Conservation (phyloP, 2,888 invertebrate genomes). For the Vesta saturnalis region DNA sequence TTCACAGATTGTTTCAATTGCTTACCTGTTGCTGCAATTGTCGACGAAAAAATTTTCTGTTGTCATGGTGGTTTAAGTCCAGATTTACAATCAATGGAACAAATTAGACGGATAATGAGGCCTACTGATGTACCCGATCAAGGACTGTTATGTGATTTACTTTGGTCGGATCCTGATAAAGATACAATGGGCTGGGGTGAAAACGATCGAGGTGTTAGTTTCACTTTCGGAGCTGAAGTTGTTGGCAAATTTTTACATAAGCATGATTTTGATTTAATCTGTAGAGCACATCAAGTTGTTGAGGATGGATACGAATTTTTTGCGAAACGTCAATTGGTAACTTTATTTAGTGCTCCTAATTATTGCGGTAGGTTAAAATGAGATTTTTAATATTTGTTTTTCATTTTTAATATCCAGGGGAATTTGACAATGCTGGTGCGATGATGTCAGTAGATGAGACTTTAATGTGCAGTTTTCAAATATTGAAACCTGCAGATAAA, state of each 20-base stretch:
- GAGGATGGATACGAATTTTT: slow-evolving; percentile 99
- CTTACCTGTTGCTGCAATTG: slow-evolving; percentile 97
- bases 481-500: slow-evolving; percentile 97
- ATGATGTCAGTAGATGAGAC: slow-evolving; percentile 99
- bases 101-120: slow-evolving; percentile 97
- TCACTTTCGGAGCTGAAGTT: slow-evolving; percentile 98
- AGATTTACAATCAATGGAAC: slow-evolving; percentile 97
- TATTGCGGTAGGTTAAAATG: slow-evolving; percentile 77
- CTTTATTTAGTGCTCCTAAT: slow-evolving; percentile 91
- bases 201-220: slow-evolving; percentile 99
- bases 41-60: slow-evolving; percentile 82
- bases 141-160: slow-evolving; percentile 94
- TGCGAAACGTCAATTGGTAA: slow-evolving; percentile 96
- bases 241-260: slow-evolving; percentile 99
- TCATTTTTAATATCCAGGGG: slow-evolving; percentile 55
- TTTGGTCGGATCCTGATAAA: slow-evolving; percentile 98
- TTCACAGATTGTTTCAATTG: slow-evolving; percentile 99
- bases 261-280: slow-evolving; percentile 99
- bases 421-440: slow-evolving; percentile 88
- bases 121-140: slow-evolving; percentile 99
- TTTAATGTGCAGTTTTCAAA: slow-evolving; percentile 99
- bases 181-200: slow-evolving; percentile 99
- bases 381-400: too few relatives aligned
- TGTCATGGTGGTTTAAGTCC: slow-evolving; percentile 86
- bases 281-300: slow-evolving; percentile 99